Percentiles rank a stretch among this genome's conserved stretches.
These are phyloP conservation scores for Artemia sinica DNA, from an alignment of 2,888 invertebrate genomes.

Conservation along the genomic window DNA sequence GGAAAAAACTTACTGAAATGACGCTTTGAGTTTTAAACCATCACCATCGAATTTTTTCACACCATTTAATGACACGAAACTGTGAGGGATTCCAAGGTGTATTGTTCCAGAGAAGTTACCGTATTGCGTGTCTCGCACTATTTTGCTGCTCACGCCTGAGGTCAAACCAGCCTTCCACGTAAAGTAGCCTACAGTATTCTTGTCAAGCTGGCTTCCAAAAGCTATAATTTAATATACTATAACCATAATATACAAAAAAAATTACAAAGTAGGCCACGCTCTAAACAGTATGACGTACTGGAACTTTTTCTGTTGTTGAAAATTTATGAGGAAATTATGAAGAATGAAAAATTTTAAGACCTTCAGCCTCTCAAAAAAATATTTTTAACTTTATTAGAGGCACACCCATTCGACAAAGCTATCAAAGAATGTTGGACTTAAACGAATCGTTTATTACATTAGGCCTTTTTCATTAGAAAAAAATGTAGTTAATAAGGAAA, in stretches of 20 bases:
- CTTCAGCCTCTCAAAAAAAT: no score
- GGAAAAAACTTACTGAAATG: constrained; percentile 49
- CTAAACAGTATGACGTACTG: not conserved
- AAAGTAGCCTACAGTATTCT: constrained; percentile 69
- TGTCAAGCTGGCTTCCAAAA: constrained; percentile 66
- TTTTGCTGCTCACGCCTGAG: constrained; percentile 59
- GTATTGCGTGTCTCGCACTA: constrained; percentile 56
- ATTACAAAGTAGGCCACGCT: not conserved
- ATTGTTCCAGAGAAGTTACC: constrained; percentile 49
- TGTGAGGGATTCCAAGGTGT: constrained; percentile 64
- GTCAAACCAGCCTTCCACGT: constrained; percentile 51
- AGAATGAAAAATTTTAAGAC: no score
- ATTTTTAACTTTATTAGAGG: no score
- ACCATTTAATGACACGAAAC: constrained; percentile 54
- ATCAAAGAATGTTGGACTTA: no score
- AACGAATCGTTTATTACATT: no score
- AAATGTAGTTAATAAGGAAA: no score
- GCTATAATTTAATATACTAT: constrained; percentile 36
- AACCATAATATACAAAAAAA: not conserved
- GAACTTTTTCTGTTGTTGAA: not conserved
- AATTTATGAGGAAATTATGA: no score
- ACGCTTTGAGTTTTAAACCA: constrained; percentile 55
- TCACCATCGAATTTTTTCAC: constrained; percentile 61
- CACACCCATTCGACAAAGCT: no score
- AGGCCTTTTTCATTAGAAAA: no score